phyloP scores from a whole-genome alignment of 2,888 invertebrate species.

The Trichopoda pennipes region DNA sequence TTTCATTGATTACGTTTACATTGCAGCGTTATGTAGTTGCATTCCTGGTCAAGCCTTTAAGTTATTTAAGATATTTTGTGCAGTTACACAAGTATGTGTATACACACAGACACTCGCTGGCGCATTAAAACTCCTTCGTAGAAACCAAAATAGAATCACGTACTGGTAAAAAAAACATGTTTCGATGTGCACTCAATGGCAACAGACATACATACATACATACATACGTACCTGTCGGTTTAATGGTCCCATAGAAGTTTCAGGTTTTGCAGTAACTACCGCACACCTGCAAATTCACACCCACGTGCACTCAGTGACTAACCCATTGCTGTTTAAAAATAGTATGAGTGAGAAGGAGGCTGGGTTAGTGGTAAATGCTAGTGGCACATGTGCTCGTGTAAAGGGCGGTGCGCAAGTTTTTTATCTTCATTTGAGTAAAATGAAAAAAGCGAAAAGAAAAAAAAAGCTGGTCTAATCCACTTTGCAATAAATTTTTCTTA shows the following conservation, averaged over 20 bases:
- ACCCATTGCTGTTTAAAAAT: not conserved
- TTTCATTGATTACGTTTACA: slow-evolving; percentile 26
- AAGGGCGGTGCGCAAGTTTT: slow-evolving; percentile 15
- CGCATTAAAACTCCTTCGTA: not conserved
- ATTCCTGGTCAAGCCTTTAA: slow-evolving; percentile 66
- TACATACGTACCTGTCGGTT: slow-evolving; percentile 54
- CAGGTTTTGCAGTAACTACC: slow-evolving; percentile 24
- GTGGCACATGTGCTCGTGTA: not conserved
- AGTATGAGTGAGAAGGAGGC: not conserved
- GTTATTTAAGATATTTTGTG: slow-evolving; percentile 63
- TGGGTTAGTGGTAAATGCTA: not conserved
- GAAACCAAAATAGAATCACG: slow-evolving; percentile 30
- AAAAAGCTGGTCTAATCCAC: slow-evolving; percentile 53
- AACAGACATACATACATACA: too few relatives aligned
- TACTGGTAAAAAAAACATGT: slow-evolving; percentile 50
- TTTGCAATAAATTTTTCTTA: slow-evolving; percentile 67
- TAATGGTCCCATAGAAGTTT: slow-evolving; percentile 50
- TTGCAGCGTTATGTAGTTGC: slow-evolving; percentile 33
- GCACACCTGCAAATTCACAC: not conserved
- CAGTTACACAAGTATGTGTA: slow-evolving; percentile 14
- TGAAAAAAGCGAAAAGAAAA: not conserved
- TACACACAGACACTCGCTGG: not conserved
- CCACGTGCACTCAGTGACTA: not conserved
- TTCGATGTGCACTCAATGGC: slow-evolving; percentile 52
- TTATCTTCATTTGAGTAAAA: not conserved